A percentile compares a stretch with the other conserved stretches of the same genome.
phyloP scores from a whole-genome alignment of 2,797 vertebrate species.

The Macrochelys suwanniensis region DNA sequence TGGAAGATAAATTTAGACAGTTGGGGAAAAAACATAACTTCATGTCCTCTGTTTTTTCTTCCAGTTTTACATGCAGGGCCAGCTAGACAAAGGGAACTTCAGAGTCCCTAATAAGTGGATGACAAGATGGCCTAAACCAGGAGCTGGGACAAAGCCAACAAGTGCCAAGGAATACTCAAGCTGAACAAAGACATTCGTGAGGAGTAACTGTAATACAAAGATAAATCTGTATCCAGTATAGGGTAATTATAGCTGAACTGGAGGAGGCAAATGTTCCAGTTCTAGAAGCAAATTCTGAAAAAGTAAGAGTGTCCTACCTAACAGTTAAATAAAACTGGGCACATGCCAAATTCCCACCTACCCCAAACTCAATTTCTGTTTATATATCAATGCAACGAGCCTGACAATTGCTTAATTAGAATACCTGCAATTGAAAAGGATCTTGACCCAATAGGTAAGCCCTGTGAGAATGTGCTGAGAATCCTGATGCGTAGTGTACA shows the following conservation, averaged over 20 bases:
- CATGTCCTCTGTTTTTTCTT: too few relatives aligned
- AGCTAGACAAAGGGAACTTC: too few relatives aligned
- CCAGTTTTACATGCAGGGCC: too few relatives aligned
- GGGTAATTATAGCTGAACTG: not conserved
- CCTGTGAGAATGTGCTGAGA: not conserved
- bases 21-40: too few relatives aligned
- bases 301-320: not conserved
- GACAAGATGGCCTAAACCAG: not conserved
- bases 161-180: not conserved
- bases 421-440: not conserved
- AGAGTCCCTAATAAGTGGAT: not conserved
- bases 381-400: not conserved
- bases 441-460: not conserved
- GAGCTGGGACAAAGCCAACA: not conserved
- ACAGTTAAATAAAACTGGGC: constrained; percentile 14
- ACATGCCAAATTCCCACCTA: not conserved
- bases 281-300: constrained; percentile 22
- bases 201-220: too few relatives aligned
- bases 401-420: constrained; percentile 16
- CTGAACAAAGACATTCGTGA: too few relatives aligned
- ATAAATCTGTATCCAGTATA: not conserved
- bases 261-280: not conserved
- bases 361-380: not conserved
- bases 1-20: too few relatives aligned
- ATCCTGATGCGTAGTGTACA: not conserved